Conservation (phyloP, 2,797 vertebrate species). For the Cryptoblepharus egeriae region DNA sequence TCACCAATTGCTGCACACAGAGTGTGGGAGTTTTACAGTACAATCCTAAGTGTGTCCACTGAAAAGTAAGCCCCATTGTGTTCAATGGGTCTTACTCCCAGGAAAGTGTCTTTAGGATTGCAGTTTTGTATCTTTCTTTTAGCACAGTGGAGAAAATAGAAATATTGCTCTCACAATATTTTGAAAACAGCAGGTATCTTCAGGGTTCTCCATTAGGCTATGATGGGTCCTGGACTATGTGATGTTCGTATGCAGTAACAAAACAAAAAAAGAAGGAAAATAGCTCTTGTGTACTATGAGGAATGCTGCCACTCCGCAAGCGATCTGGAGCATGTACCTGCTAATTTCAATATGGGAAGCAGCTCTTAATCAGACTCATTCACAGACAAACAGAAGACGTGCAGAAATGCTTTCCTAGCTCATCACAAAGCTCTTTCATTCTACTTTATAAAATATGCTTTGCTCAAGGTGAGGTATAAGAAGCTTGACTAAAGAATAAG, state of each 20-base stretch:
- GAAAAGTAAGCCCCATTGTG: too few species aligned
- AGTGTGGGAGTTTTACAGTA: too few species aligned
- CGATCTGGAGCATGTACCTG: background rate
- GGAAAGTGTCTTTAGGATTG: too few species aligned
- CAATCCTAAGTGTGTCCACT: too few species aligned
- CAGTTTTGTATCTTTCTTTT: too few species aligned
- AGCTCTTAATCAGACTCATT: constrained; percentile 30
- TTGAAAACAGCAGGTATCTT: background rate
- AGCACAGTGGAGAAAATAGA: too few species aligned
- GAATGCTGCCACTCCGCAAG: background rate
- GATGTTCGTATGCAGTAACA: background rate
- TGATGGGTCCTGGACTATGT: background rate
- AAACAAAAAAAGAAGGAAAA: background rate
- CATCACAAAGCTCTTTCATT: constrained; percentile 58
- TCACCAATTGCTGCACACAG: too few species aligned
- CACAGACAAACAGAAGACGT: background rate
- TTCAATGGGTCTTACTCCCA: too few species aligned
- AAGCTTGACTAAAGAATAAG: constrained; percentile 9
- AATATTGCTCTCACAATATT: background rate
- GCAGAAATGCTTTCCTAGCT: constrained; percentile 51
- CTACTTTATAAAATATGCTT: constrained; percentile 36
- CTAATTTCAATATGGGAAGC: constrained; percentile 4
- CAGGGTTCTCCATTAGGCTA: background rate
- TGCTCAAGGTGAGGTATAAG: constrained; percentile 49
- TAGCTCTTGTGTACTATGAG: background rate